Evolutionary conservation across 1,140 invertebrate species (phyloP).

Genomic region (Calephelis nemesis): DNA sequence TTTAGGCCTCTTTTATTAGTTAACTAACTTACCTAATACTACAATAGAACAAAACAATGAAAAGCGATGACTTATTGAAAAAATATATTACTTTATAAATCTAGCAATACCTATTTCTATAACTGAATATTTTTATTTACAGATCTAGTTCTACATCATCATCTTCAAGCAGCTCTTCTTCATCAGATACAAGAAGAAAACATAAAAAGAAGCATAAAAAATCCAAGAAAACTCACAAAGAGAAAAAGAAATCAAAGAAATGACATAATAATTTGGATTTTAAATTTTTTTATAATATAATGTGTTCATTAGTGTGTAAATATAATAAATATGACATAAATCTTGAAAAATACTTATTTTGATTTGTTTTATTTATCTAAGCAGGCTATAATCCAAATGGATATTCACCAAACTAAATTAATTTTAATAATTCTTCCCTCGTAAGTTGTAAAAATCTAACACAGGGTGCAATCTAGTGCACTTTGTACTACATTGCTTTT

Average conservation of each 20-base stretch:
- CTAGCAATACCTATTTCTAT: neutral
- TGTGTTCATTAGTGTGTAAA: neutral
- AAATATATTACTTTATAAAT: neutral
- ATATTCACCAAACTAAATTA: too few species aligned
- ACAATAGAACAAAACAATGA: too few species aligned
- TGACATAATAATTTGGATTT: slow-evolving; percentile 5
- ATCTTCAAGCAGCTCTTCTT: slow-evolving; percentile 52
- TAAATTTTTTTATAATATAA: neutral
- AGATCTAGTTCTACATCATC: slow-evolving; percentile 24
- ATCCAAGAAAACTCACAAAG: slow-evolving; percentile 56
- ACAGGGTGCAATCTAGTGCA: too few species aligned
- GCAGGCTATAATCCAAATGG: too few species aligned
- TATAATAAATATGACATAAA: too few species aligned
- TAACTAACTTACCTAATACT: too few species aligned
- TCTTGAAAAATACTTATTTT: too few species aligned
- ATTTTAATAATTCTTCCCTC: too few species aligned
- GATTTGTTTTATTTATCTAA: too few species aligned
- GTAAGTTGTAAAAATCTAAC: too few species aligned
- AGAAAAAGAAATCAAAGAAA: slow-evolving; percentile 49
- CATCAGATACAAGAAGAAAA: slow-evolving; percentile 47
- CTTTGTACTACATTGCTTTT: too few species aligned
- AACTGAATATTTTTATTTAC: slow-evolving; percentile 24
- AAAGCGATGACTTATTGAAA: neutral
- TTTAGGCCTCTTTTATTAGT: too few species aligned
- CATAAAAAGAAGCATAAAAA: slow-evolving; percentile 57